Base-by-base conservation (phyloP, 2,888 invertebrate species). In the Selenia dentaria region DNA sequence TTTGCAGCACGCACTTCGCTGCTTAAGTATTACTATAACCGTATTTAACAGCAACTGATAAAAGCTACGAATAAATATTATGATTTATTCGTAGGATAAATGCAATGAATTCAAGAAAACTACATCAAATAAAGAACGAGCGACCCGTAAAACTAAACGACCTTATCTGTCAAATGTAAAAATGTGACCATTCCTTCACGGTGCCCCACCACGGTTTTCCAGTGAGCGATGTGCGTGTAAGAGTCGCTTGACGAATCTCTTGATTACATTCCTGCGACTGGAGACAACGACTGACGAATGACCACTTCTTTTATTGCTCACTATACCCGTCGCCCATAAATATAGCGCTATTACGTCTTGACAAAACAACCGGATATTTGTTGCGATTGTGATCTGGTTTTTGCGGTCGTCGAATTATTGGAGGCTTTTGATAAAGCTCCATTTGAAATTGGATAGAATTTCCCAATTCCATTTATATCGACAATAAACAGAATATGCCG, bases 201-300 rank as follows among this genome's bases (percentile, higher is more conserved):
- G 64, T 60, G 51, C 51, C 51, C 58, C 57, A 59, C 54, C 55
- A 57, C 55, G 61, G 66, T 59, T 66, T 38, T 61, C n/a, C 53
- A 60, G 62, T 70, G 76, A 77, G 66, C 60, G 73, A 75, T 76
- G 66, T 62, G 62, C 48, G 64, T 62, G 64, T n/a, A 22, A 32
- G 44, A 39, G 33, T 28, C 64, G 57, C 59, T 68, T 79, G 81
- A 82, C 77, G 72, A 76, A 83, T 83, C 74, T 73, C 79, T 81
- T 84, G 81, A 82, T 83, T 82, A 80, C 80, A 80, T 82, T 81
- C 76, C 71, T 68, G 67, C 63, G 77, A 77, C 80, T 74, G 63
- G 63, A 62, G 70, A 70, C 70, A 74, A 60, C 70, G 69, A 57
- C 70, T 80, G 79, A 82, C 74, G 63, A 72, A 83, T 82, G 79